Percentiles rank a stretch among this genome's conserved stretches.
phyloP scores from a whole-genome alignment of 2,888 invertebrate species.

The Cacoxenus indagator region DNA sequence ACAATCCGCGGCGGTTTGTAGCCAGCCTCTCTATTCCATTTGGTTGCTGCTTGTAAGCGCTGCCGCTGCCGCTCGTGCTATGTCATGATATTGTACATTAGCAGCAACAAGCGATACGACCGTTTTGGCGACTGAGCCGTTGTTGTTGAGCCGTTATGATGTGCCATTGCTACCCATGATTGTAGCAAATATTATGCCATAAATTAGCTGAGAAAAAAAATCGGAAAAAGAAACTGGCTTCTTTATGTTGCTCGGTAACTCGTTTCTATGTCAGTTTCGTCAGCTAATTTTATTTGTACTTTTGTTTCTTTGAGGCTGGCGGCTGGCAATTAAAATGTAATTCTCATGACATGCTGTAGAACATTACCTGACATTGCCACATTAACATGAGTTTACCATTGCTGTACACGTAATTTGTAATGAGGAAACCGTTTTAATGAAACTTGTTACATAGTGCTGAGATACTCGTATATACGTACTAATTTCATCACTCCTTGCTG shows the following conservation, averaged over 20 bases:
- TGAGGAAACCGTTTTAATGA: no score
- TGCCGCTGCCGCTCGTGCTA: not conserved
- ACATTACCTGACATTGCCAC: not conserved
- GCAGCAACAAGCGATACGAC: not conserved
- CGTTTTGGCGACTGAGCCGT: no score
- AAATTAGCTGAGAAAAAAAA: conserved; percentile 37
- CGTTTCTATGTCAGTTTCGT: not conserved
- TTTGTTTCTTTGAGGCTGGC: not conserved
- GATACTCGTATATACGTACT: no score
- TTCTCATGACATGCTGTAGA: conserved; percentile 1
- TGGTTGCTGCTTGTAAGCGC: not conserved
- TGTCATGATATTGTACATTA: not conserved
- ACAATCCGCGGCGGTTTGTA: not conserved
- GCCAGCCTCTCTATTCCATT: not conserved
- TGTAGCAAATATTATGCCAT: conserved; percentile 34
- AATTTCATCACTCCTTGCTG: no score
- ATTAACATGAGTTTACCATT: no score
- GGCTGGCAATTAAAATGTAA: not conserved
- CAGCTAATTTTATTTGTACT: not conserved
- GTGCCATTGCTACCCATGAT: not conserved
- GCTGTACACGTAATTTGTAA: no score
- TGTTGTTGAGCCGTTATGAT: not conserved
- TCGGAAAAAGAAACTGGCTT: conserved; percentile 31
- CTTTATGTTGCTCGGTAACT: not conserved
- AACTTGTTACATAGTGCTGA: no score